Evolutionary conservation across 2,888 invertebrate genomes (phyloP), one percentile per base, ranked within the genome.

Genomic region (Tenthredo amoena): DNA sequence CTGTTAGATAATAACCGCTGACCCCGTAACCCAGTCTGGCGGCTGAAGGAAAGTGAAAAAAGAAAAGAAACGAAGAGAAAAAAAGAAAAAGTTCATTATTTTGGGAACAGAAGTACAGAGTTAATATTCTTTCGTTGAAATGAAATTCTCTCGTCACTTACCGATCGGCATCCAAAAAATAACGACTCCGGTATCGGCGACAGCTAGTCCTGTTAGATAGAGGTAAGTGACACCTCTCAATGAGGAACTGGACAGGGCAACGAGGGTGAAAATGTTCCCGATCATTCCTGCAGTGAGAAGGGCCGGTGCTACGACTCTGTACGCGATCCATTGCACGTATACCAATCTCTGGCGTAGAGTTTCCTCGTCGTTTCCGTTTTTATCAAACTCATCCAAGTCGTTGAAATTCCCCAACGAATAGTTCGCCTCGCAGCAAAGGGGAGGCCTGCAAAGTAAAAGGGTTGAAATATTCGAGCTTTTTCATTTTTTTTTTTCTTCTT

Each of bases 211-310:
- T 43, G 92, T 92, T 58, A 94, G 90, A 88, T 94, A 94, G 18
- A 93, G 92, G 90, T 94, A 94, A 81, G 94, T 94, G 71, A 94
- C 94, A 71, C 94, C 93, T 85, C 94, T 92, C 72, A 94, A 90
- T 65, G 93, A 91, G 0, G 94, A 94, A 86, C 94, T 90, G 0
- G 94, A 94, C 50, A 94, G 91, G 12, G 94, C 94, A 83, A 93
- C 91, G 26, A 94, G 91, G 84, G 94, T 94, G 65, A 94, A 90
- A 40, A 94, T 87, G 87, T 94, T 94, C 9, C 94, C 94, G 34
- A 94, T 87, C 5, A 94, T 91, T 47, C 94, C 94, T 71, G 94
- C 90, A 2, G 90, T 92, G 74, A 94, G 94, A 86, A 94, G 94
- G 26, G 93, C 88, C 0, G 94, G 94, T 7, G 93, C 92, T 37